These are phyloP conservation scores for Sebastes matsubarae DNA, from an alignment of 2,797 vertebrate species.

Conservation along the genomic window DNA sequence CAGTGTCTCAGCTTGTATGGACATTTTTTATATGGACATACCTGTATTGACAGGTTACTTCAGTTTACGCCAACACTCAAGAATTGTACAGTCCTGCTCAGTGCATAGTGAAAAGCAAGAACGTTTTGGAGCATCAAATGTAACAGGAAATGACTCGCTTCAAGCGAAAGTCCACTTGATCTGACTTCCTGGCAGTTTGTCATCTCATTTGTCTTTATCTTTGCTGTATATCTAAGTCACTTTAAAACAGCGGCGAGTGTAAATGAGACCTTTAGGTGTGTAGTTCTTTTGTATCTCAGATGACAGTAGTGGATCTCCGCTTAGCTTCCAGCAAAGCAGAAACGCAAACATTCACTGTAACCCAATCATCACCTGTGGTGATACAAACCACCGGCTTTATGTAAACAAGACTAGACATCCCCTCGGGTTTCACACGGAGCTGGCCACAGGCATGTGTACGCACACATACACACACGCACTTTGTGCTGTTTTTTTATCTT, in stretches of 20 bases:
- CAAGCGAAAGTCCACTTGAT: background rate
- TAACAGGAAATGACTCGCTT: conserved; percentile 1
- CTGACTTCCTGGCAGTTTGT: background rate
- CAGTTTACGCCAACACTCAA: background rate
- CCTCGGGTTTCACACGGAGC: background rate
- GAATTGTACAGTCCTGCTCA: background rate
- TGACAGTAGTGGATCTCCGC: conserved; percentile 18
- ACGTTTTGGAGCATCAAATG: background rate
- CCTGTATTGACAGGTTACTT: background rate
- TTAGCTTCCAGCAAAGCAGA: conserved; percentile 1
- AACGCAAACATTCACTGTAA: conserved; percentile 51
- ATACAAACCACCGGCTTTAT: conserved; percentile 44
- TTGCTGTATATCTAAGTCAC: background rate
- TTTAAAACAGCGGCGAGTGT: background rate
- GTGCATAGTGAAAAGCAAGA: background rate
- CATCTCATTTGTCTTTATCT: background rate
- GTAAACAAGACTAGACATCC: conserved; percentile 46
- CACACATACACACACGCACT: background rate
- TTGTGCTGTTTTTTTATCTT: background rate
- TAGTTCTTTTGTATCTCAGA: conserved; percentile 9
- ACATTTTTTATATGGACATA: background rate
- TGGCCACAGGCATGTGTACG: background rate
- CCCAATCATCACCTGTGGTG: conserved; percentile 21
- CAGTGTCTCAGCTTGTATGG: background rate
- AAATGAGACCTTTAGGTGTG: conserved; percentile 1